phyloP scores from a whole-genome alignment of 2,113 vertebrate species.

The Chlamydotis undulata region DNA sequence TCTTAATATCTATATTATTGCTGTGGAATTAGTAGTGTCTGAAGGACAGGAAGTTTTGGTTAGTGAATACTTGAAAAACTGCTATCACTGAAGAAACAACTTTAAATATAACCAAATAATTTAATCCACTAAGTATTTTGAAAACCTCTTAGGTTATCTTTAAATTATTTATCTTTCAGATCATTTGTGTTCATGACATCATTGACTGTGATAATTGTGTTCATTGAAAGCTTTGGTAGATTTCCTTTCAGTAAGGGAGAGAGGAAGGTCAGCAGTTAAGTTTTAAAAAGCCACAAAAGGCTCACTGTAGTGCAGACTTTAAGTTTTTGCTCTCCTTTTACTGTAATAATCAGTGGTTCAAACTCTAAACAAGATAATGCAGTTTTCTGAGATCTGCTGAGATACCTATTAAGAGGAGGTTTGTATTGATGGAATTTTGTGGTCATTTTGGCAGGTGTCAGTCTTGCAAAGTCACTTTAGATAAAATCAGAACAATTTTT shows the following conservation, averaged over 20 bases:
- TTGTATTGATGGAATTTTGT: not conserved
- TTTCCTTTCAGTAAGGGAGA: not conserved
- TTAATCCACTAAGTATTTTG: not conserved
- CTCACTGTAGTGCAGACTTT: not conserved
- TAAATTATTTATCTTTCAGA: not conserved
- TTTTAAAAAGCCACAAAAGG: not conserved
- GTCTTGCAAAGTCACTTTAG: not conserved
- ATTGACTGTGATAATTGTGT: not conserved
- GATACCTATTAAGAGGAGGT: not conserved
- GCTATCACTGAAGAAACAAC: not conserved
- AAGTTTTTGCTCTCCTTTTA: not conserved
- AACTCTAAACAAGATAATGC: not conserved
- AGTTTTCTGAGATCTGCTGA: not conserved
- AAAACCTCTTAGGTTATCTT: not conserved
- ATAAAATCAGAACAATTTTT: not conserved
- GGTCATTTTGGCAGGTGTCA: not conserved
- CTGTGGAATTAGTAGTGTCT: not conserved
- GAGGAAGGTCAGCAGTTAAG: not conserved
- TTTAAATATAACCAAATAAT: not conserved
- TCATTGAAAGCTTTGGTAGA: not conserved
- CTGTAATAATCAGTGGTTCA: not conserved
- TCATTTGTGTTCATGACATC: not conserved
- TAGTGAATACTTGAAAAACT: not conserved
- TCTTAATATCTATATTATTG: not conserved
- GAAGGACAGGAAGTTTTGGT: not conserved